Percentiles rank a stretch among this genome's conserved stretches.
Evolutionary conservation across 2,797 vertebrate genomes (phyloP).

Genomic region (Cryptoprocta ferox): DNA sequence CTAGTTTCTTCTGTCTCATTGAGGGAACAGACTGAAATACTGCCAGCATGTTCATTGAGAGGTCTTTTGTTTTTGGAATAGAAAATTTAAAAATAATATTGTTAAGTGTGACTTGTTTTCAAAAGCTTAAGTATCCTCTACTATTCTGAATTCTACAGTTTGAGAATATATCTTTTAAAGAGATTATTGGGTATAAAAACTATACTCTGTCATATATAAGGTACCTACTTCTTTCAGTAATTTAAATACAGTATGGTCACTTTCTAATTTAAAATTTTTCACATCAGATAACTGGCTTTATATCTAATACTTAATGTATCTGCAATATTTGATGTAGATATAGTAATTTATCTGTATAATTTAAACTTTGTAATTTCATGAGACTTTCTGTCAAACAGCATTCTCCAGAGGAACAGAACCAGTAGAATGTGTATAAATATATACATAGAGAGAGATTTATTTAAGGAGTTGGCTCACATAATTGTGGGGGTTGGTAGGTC

Average conservation of each 20-base stretch:
- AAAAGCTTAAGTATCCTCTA: not conserved
- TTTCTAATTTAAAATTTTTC: slow-evolving; percentile 43
- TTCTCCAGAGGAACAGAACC: not conserved
- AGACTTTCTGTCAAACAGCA: slow-evolving; percentile 35
- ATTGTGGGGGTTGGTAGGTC: not conserved
- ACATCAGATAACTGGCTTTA: not conserved
- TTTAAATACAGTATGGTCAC: slow-evolving; percentile 66
- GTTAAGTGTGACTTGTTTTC: not conserved
- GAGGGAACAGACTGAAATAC: not conserved
- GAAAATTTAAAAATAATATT: not conserved
- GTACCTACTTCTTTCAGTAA: slow-evolving; percentile 50
- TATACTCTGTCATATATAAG: slow-evolving; percentile 2
- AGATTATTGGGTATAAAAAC: not conserved
- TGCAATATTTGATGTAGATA: not conserved
- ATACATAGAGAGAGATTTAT: not conserved
- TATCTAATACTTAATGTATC: not conserved
- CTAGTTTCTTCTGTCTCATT: not conserved
- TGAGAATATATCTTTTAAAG: slow-evolving; percentile 57
- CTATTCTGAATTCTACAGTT: not conserved
- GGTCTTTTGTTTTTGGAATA: not conserved
- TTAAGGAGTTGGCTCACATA: not conserved
- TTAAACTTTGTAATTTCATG: slow-evolving; percentile 12
- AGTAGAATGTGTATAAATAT: not conserved
- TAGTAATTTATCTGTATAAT: not conserved
- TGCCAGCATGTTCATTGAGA: not conserved